A percentile compares a stretch with the other conserved stretches of the same genome.
phyloP scores from a whole-genome alignment of 1,140 invertebrate species.

The Uloborus diversus region DNA sequence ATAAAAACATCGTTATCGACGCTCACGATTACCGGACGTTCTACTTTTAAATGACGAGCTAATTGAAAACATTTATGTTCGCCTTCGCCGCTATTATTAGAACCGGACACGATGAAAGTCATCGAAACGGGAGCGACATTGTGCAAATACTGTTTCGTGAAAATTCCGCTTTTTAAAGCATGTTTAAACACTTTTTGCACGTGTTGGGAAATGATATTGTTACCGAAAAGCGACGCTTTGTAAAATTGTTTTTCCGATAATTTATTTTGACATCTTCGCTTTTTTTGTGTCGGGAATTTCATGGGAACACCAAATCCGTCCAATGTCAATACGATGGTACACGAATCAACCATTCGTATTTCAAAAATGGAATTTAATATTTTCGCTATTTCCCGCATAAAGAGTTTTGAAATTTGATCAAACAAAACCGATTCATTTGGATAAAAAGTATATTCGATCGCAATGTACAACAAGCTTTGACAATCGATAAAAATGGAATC shows the following conservation, averaged over 20 bases:
- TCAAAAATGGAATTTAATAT: too few species aligned
- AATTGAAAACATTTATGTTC: constrained; percentile 23
- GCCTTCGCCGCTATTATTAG: constrained; percentile 1
- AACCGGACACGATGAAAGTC: background rate
- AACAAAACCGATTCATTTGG: too few species aligned
- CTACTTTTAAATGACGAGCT: background rate
- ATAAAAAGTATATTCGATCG: too few species aligned
- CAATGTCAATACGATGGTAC: constrained; percentile 1
- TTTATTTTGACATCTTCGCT: background rate
- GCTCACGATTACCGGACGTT: background rate
- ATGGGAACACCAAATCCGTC: too few species aligned
- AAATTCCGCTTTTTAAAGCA: background rate
- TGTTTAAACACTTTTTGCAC: background rate
- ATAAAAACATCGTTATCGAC: constrained; percentile 26
- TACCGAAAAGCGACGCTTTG: background rate
- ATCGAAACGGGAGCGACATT: background rate
- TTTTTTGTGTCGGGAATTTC: background rate
- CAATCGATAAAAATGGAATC: too few species aligned
- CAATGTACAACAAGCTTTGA: too few species aligned
- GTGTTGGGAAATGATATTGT: background rate
- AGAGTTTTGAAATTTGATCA: too few species aligned
- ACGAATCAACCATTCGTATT: too few species aligned
- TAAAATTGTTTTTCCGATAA: too few species aligned
- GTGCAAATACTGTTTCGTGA: background rate
- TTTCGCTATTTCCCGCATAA: too few species aligned